These are phyloP conservation scores for Zaprionus lachaisei DNA, from an alignment of 1,140 invertebrate genomes.

Conservation along the genomic window DNA sequence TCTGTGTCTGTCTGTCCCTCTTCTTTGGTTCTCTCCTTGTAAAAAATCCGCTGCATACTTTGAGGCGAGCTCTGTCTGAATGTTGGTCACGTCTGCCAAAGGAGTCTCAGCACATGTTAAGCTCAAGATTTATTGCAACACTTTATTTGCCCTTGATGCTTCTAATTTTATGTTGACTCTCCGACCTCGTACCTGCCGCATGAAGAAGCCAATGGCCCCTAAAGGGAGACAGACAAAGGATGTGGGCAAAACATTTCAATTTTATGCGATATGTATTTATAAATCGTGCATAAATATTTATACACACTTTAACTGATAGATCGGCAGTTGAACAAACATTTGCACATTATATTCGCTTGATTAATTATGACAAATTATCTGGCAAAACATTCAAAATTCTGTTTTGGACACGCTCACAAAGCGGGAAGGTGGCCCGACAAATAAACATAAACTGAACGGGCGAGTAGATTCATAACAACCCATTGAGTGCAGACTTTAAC, in stretches of 20 bases:
- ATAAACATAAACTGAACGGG: constrained; percentile 26
- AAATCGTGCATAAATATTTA: constrained; percentile 12
- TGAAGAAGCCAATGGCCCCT: neutral
- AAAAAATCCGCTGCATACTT: constrained; percentile 34
- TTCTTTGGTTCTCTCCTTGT: neutral
- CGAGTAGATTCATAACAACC: constrained; percentile 21
- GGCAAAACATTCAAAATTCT: constrained; percentile 34
- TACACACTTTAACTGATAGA: constrained; percentile 1
- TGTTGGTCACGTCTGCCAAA: constrained; percentile 49
- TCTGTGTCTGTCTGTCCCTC: neutral
- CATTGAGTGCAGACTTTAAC: constrained; percentile 48
- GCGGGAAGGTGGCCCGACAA: constrained; percentile 16
- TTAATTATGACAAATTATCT: constrained; percentile 41
- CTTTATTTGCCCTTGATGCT: constrained; percentile 44
- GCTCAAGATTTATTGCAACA: constrained; percentile 57
- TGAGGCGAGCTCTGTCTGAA: constrained; percentile 33
- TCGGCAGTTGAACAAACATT: neutral
- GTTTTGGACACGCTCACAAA: constrained; percentile 40
- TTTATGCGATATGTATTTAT: neutral
- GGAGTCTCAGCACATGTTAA: constrained; percentile 54
- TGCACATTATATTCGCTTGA: constrained; percentile 36
- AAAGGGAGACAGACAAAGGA: neutral
- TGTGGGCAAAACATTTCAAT: neutral
- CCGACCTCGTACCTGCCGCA: neutral
- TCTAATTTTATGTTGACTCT: constrained; percentile 21